These are phyloP conservation scores for Charina bottae DNA, from an alignment of 2,113 vertebrate genomes.

Conservation along the genomic window DNA sequence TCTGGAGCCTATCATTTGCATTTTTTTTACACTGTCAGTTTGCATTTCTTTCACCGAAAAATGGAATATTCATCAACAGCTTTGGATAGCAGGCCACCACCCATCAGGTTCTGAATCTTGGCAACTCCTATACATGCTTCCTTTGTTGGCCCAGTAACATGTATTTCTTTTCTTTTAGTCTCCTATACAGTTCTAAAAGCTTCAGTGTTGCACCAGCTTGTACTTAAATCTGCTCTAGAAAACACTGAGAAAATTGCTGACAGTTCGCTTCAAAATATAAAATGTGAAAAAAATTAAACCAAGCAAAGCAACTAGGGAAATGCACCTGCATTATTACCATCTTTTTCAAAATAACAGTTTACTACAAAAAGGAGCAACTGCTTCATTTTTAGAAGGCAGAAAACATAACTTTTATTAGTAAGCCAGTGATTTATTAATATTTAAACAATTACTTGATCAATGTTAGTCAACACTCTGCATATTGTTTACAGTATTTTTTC, in stretches of 20 bases:
- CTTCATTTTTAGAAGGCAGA: neutral
- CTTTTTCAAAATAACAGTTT: neutral
- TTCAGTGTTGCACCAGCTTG: neutral
- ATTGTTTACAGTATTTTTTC: neutral
- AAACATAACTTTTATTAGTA: neutral
- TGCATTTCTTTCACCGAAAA: neutral
- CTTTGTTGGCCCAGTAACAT: neutral
- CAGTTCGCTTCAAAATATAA: neutral
- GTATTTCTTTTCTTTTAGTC: neutral
- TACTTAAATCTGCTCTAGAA: neutral
- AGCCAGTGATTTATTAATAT: neutral
- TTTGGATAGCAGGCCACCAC: neutral
- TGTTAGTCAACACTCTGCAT: neutral
- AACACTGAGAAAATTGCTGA: neutral
- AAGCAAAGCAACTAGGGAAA: neutral
- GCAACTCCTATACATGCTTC: neutral
- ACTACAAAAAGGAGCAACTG: neutral
- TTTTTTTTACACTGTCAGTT: neutral
- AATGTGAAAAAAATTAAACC: neutral
- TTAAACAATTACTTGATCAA: neutral
- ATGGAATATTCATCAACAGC: neutral
- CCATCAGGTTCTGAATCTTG: neutral
- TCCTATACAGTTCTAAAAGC: neutral
- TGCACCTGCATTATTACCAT: neutral
- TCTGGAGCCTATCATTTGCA: neutral